phyloP scores from a whole-genome alignment of 2,113 vertebrate species.

The Gila orcuttii region DNA sequence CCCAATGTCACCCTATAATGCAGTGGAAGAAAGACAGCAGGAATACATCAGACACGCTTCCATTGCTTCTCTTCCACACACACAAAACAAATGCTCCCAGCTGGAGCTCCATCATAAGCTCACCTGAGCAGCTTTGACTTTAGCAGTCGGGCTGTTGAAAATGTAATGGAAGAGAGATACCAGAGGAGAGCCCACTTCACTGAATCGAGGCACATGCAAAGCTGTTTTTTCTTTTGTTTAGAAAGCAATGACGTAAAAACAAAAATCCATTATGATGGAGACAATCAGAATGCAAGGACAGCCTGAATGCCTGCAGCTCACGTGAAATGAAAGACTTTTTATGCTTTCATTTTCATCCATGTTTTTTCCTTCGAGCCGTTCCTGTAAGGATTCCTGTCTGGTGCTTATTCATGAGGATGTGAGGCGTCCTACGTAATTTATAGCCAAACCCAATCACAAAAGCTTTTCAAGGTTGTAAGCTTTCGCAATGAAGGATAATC shows the following conservation, averaged over 20 bases:
- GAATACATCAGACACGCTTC: conserved; percentile 79
- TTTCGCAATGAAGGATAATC: conserved; percentile 42
- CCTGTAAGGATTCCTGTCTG: neutral
- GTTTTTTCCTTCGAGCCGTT: neutral
- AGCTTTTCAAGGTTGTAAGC: conserved; percentile 50
- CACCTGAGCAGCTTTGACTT: conserved; percentile 73
- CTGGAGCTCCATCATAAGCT: conserved; percentile 71
- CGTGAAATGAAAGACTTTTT: neutral
- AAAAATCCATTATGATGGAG: neutral
- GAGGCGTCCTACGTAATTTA: conserved; percentile 24
- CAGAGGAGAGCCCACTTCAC: conserved; percentile 54
- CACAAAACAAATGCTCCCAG: conserved; percentile 60
- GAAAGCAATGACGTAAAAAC: neutral
- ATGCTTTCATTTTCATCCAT: neutral
- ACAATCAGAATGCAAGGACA: neutral
- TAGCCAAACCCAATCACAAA: conserved; percentile 42
- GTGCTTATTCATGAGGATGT: conserved; percentile 13
- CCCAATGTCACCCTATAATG: conserved; percentile 77
- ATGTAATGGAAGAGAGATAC: conserved; percentile 68
- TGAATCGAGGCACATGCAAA: conserved; percentile 53
- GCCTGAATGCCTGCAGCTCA: neutral
- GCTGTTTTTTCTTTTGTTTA: conserved; percentile 4
- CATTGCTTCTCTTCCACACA: conserved; percentile 73
- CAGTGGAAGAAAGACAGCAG: conserved; percentile 72
- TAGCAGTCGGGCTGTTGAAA: conserved; percentile 71